Evolutionary conservation across 2,888 invertebrate species (phyloP).

Genomic region (Tetragnatha montana): DNA sequence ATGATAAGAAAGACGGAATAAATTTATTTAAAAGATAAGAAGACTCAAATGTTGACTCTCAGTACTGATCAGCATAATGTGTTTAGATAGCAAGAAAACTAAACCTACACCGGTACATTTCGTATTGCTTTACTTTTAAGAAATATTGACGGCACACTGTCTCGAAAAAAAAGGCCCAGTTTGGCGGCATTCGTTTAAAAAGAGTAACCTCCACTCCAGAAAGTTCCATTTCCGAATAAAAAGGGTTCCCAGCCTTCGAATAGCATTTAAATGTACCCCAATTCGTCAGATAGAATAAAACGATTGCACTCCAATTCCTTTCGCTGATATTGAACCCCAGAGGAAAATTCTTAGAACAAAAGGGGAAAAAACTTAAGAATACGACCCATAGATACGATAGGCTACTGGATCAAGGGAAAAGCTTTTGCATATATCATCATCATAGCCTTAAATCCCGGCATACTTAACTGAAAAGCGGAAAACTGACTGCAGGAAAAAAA

Average conservation of each 20-base stretch:
- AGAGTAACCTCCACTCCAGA: not conserved
- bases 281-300: not conserved
- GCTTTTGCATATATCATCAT: constrained; percentile 67
- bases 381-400: constrained; percentile 15
- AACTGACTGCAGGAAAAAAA: constrained; percentile 4
- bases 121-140: not conserved
- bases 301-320: not conserved
- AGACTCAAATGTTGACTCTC: no score
- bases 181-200: not conserved
- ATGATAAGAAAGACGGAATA: no score
- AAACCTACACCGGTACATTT: not conserved
- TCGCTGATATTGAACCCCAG: not conserved
- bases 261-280: not conserved
- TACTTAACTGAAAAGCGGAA: constrained; percentile 42
- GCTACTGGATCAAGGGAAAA: constrained; percentile 39
- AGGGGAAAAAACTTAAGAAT: constrained; percentile 36
- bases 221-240: not conserved
- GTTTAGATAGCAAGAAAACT: no score
- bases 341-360: not conserved
- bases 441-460: constrained; percentile 44
- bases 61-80: no score
- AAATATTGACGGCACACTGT: not conserved
- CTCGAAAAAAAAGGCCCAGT: not conserved
- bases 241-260: not conserved
- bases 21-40: no score